Evolutionary conservation across 2,113 vertebrate species (phyloP), one percentile per base, ranked within the genome.

Genomic region (Willisornis vidua): DNA sequence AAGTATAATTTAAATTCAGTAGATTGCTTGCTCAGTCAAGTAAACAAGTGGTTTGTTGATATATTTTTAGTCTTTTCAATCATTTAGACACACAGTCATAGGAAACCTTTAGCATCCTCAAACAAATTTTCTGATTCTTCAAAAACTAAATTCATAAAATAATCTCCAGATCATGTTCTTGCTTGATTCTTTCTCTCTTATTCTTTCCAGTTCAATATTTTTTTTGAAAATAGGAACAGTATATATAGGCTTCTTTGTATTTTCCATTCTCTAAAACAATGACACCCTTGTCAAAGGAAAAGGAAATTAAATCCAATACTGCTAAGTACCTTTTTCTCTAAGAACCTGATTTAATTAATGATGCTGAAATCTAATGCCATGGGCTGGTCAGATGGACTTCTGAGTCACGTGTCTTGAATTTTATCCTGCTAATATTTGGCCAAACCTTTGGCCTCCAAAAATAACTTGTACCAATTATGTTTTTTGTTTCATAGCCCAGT

Each of bases 391-490:
- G 45, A 73, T 94, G 4, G 5, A 79, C 58, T 82, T 66, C 49
- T 66, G 39, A 82, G 58, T 95, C 71, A 62, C 54, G 78, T 71
- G 87, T 80, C 81, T 70, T 90, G 85, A 94, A 66, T 87, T 90
- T 80, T 81, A 58, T 58, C 66, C 26, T 80, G 74, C 52, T 75
- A 54, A 67, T 58, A 76, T 85, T 43, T 85, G 20, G 19, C n/a
- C 37, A 85, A 91, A 46, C 1, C 2, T 46, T 79, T 63, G 54
- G 31, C n/a, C 25, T 57, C 31, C 70, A 75, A 76, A 89, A 91
- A 62, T 76, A 82, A 48, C 12, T 41, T 5, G 3, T 39, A 43
- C 24, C 14, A 33, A 82, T 65, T 82, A 19, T 45, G n/a, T 46
- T 77, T 94, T 89, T 85, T 82, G 17, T 76, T 85, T 94, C 49